These are phyloP conservation scores for Steinernema carpocapsae DNA, from an alignment of 2,888 invertebrate species.

Conservation along the genomic window DNA sequence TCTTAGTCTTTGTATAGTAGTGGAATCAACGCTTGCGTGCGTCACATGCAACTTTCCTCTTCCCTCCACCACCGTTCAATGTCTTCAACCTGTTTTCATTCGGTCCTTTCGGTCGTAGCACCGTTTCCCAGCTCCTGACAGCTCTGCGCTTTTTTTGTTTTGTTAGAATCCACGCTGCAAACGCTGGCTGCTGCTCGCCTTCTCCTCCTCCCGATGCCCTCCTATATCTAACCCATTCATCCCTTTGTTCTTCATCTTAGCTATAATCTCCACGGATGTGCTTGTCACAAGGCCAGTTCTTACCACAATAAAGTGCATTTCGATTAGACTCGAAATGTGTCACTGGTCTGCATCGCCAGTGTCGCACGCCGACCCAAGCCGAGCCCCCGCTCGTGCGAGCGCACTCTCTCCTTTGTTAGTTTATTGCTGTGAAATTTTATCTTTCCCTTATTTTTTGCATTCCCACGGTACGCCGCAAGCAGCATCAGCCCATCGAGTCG, in stretches of 20 bases:
- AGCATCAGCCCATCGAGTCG: neutral
- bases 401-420: neutral
- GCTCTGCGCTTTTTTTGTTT: too few relatives aligned
- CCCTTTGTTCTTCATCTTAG: constrained; percentile 15
- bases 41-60: too few relatives aligned
- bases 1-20: too few relatives aligned
- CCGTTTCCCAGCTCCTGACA: too few relatives aligned
- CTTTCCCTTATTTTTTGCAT: constrained; percentile 24
- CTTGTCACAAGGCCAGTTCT: constrained; percentile 6
- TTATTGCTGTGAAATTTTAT: neutral
- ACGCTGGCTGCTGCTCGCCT: neutral
- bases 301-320: constrained; percentile 24
- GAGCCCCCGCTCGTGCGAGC: neutral
- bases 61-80: too few relatives aligned
- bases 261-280: neutral
- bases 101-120: too few relatives aligned
- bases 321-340: constrained; percentile 5
- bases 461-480: constrained; percentile 25
- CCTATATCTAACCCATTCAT: neutral
- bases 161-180: too few relatives aligned
- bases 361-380: too few relatives aligned
- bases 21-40: too few relatives aligned
- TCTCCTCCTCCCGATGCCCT: too few relatives aligned
- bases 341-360: neutral
- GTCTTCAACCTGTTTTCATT: too few relatives aligned